Conservation (phyloP, 2,113 vertebrate species). For the Melanerpes formicivorus region DNA sequence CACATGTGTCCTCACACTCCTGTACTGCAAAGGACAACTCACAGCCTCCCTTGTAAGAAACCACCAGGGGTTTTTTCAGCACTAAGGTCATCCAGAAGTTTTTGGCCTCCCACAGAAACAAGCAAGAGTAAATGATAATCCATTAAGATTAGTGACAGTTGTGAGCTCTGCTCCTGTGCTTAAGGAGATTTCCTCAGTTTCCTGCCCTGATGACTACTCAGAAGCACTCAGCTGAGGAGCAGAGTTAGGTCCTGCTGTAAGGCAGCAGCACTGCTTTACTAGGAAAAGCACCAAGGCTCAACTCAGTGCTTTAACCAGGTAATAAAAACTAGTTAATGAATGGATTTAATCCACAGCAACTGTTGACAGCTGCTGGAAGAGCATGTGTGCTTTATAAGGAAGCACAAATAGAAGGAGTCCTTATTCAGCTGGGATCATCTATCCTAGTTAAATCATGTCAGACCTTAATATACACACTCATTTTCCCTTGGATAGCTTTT, state of each 20-base stretch:
- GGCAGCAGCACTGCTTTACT: not conserved
- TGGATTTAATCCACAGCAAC: constrained; percentile 15
- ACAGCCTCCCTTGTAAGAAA: not conserved
- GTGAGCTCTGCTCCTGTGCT: not conserved
- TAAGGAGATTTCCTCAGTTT: not conserved
- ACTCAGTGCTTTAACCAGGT: not conserved
- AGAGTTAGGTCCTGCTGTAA: not conserved
- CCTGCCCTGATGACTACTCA: not conserved
- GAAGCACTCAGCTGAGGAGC: not conserved
- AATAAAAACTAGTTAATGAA: constrained; percentile 12
- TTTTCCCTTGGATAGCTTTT: constrained; percentile 20
- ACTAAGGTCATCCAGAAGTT: too few species aligned
- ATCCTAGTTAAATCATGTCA: constrained; percentile 20
- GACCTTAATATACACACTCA: not conserved
- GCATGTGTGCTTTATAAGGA: not conserved
- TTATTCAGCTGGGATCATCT: constrained; percentile 28
- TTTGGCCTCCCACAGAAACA: not conserved
- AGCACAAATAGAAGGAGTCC: not conserved
- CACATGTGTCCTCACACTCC: not conserved
- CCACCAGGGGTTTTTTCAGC: not conserved
- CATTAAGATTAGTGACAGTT: not conserved
- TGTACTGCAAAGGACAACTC: not conserved
- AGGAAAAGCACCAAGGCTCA: not conserved
- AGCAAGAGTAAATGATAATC: not conserved
- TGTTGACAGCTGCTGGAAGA: not conserved